Evolutionary conservation across 2,888 invertebrate species (phyloP).

Genomic region (Nemotelus pantherinus): DNA sequence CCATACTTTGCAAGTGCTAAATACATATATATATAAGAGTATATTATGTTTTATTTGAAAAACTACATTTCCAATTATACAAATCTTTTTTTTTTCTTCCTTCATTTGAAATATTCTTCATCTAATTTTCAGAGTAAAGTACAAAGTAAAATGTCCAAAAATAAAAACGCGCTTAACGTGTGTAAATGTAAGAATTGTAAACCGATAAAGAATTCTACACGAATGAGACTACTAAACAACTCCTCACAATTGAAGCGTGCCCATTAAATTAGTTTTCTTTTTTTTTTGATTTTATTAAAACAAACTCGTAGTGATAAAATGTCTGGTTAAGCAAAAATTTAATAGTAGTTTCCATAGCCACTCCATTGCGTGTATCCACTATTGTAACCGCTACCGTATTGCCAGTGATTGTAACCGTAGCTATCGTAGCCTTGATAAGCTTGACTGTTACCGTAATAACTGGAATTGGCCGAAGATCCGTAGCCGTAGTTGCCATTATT

Average conservation of each 20-base stretch:
- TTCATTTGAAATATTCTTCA: conserved; percentile 5
- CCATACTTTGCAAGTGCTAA: no score
- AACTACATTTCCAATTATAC: conserved; percentile 8
- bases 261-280: conserved; percentile 1
- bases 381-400: conserved; percentile 64
- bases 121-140: not conserved
- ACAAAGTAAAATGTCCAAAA: conserved; percentile 25
- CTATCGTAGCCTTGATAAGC: conserved; percentile 68
- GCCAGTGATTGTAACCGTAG: conserved; percentile 71
- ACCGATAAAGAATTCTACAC: conserved; percentile 5
- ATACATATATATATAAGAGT: no score
- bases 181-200: not conserved
- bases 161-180: conserved; percentile 21
- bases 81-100: conserved; percentile 1
- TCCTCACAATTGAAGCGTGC: conserved; percentile 32
- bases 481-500: conserved; percentile 63
- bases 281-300: conserved; percentile 13
- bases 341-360: conserved; percentile 64
- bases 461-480: conserved; percentile 45
- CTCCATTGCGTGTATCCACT: conserved; percentile 71
- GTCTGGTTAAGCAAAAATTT: conserved; percentile 30
- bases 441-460: conserved; percentile 66
- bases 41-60: no score
- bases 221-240: conserved; percentile 6
- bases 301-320: conserved; percentile 16